These are phyloP conservation scores for Phoenicopterus ruber DNA, from an alignment of 2,113 vertebrate species.

Conservation along the genomic window DNA sequence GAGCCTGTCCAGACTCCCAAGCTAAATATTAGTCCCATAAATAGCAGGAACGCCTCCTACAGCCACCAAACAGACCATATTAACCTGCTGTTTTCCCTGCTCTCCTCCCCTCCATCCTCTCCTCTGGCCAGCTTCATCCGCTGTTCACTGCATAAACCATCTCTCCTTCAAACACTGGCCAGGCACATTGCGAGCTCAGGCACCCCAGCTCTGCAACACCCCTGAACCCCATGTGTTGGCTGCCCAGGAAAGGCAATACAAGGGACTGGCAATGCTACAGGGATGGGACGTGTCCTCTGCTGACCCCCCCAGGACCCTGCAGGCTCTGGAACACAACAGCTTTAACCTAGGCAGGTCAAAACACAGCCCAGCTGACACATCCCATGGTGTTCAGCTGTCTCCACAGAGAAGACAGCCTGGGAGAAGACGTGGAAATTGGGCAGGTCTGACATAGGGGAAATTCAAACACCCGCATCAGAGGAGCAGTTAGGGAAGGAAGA, in stretches of 20 bases:
- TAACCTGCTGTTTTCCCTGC: background rate
- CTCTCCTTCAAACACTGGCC: background rate
- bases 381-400: background rate
- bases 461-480: background rate
- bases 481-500: background rate
- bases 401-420: background rate
- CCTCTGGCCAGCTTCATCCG: background rate
- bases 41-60: background rate
- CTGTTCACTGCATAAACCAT: rapidly evolving
- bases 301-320: background rate
- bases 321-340: too few species aligned
- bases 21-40: background rate
- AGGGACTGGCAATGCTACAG: background rate
- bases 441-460: background rate
- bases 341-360: background rate
- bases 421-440: background rate
- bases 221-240: background rate
- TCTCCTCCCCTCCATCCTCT: background rate
- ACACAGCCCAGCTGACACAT: background rate
- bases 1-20: background rate
- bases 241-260: background rate
- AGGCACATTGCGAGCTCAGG: background rate
- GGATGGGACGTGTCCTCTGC: background rate
- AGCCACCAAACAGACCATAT: background rate
- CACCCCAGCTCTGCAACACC: too few species aligned